Percentiles rank a stretch among this genome's conserved stretches.
Conservation (phyloP, 2,113 vertebrate species). For the Vulpes vulpes region DNA sequence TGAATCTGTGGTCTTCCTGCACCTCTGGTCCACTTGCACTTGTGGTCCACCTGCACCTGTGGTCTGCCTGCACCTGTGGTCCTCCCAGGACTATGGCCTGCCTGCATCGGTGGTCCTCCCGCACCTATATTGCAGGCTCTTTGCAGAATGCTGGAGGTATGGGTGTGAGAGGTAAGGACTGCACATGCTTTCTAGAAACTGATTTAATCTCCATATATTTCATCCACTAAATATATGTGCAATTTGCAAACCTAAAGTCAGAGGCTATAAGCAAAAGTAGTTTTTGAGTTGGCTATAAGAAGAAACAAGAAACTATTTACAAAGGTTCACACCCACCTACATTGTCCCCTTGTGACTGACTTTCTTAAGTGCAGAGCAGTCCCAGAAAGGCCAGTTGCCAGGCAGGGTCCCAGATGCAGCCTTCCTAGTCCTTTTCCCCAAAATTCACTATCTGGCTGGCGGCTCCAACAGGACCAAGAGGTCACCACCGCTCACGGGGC, state of each 20-base stretch:
- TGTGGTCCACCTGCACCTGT: no score
- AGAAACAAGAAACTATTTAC: not conserved
- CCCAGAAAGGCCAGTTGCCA: not conserved
- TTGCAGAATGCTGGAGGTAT: not conserved
- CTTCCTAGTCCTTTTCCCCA: not conserved
- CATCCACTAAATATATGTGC: not conserved
- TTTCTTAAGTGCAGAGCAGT: no score
- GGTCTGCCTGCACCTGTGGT: no score
- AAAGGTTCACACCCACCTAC: not conserved
- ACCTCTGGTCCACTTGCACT: not conserved
- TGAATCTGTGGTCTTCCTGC: not conserved
- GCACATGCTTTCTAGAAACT: not conserved
- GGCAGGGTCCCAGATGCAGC: not conserved
- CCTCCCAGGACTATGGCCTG: not conserved
- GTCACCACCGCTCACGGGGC: not conserved
- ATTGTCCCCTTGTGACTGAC: not conserved
- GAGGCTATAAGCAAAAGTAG: not conserved
- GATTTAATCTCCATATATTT: not conserved
- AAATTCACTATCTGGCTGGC: not conserved
- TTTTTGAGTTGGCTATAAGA: not conserved
- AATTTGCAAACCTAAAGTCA: not conserved
- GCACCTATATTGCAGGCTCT: not conserved
- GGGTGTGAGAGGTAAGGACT: not conserved
- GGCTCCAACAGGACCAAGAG: not conserved
- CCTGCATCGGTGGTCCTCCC: rapidly evolving